Conservation (phyloP, 2,797 vertebrate species). For the Apogon hyalosoma region DNA sequence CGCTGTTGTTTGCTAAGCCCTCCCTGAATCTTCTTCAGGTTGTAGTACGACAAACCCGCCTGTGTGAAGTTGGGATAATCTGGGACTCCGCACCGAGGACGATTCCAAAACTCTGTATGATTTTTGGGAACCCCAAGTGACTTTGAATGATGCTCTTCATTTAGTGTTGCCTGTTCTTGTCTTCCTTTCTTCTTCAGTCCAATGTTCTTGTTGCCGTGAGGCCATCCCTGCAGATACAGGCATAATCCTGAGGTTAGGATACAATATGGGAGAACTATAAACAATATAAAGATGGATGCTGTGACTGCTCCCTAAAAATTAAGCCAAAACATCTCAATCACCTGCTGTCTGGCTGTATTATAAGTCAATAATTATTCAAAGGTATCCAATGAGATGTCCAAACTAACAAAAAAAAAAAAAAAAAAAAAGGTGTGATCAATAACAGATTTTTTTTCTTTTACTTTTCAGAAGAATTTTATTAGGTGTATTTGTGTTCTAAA, state of each 20-base stretch:
- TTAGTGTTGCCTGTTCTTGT: conserved; percentile 44
- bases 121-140: conserved; percentile 31
- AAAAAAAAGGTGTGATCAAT: too few relatives aligned
- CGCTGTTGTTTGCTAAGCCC: conserved; percentile 67
- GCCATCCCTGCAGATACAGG: conserved; percentile 45
- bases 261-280: background rate
- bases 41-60: background rate
- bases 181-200: conserved; percentile 36
- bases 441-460: too few relatives aligned
- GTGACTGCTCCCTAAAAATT: too few relatives aligned
- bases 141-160: conserved; percentile 27
- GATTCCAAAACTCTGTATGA: conserved; percentile 48
- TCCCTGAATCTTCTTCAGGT: conserved; percentile 25
- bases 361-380: too few relatives aligned
- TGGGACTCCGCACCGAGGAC: conserved; percentile 67
- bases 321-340: too few relatives aligned
- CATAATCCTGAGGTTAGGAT: background rate
- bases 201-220: conserved; percentile 23
- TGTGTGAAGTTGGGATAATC: conserved; percentile 45
- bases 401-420: too few relatives aligned
- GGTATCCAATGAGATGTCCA: too few relatives aligned
- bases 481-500: too few relatives aligned
- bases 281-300: too few relatives aligned
- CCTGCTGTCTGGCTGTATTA: too few relatives aligned
- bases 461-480: too few relatives aligned